These are phyloP conservation scores for Meteorus colon DNA, from an alignment of 2,888 invertebrate species.

Conservation along the genomic window DNA sequence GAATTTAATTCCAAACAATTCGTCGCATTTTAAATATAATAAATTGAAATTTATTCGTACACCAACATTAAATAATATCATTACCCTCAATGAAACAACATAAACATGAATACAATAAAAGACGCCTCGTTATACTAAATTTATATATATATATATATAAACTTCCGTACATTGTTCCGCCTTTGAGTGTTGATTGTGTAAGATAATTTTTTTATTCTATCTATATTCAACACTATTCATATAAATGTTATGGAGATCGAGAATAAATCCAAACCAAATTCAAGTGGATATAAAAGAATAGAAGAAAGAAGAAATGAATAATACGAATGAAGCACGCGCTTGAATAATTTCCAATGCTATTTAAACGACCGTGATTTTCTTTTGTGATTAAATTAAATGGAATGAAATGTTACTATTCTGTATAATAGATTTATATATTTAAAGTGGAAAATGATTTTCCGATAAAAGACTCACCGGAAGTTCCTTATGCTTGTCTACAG, in stretches of 20 bases:
- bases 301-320: not conserved
- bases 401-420: conserved; percentile 35
- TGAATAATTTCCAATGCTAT: conserved; percentile 29
- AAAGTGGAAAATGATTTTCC: conserved; percentile 34
- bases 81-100: too few relatives aligned
- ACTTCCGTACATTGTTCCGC: too few relatives aligned
- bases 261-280: not conserved
- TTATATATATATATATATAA: too few relatives aligned
- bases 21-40: too few relatives aligned
- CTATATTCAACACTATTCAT: not conserved
- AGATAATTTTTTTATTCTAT: not conserved
- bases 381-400: conserved; percentile 38
- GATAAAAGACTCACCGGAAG: conserved; percentile 22
- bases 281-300: not conserved
- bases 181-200: too few relatives aligned
- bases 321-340: not conserved
- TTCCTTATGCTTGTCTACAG: conserved; percentile 9
- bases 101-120: too few relatives aligned
- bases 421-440: conserved; percentile 8
- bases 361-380: conserved; percentile 17
- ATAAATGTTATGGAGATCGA: not conserved
- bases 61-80: too few relatives aligned
- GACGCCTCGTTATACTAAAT: too few relatives aligned
- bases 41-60: too few relatives aligned
- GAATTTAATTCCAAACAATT: too few relatives aligned